Evolutionary conservation across 2,797 vertebrate species (phyloP).

Genomic region (Erithacus rubecula): DNA sequence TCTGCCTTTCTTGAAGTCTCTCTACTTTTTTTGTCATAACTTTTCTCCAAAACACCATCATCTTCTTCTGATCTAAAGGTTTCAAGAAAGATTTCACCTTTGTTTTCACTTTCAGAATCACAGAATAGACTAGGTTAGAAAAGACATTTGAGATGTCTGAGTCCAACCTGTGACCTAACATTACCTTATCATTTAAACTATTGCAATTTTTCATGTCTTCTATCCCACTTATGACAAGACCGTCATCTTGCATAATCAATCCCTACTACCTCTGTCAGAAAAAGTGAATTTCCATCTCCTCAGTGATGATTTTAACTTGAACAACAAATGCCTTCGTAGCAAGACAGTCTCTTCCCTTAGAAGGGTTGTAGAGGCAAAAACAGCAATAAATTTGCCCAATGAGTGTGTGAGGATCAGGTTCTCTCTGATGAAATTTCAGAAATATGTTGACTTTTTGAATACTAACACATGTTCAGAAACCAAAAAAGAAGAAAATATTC

Average conservation of each 20-base stretch:
- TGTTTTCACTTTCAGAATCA: background rate
- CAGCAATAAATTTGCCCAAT: background rate
- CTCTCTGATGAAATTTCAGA: background rate
- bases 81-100: background rate
- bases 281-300: background rate
- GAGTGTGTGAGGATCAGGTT: background rate
- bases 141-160: background rate
- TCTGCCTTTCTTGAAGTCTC: background rate
- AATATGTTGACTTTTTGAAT: background rate
- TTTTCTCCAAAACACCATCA: background rate
- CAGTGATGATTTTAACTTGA: background rate
- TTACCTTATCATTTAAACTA: background rate
- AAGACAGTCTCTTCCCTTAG: background rate
- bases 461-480: background rate
- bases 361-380: background rate
- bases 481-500: background rate
- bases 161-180: background rate
- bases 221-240: background rate
- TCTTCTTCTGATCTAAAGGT: background rate
- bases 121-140: background rate
- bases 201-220: background rate
- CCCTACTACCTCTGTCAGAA: background rate
- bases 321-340: background rate
- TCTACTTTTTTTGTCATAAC: background rate
- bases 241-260: background rate